Conservation (phyloP, 2,113 vertebrate genomes). For the Onychorhynchus coronatus region DNA sequence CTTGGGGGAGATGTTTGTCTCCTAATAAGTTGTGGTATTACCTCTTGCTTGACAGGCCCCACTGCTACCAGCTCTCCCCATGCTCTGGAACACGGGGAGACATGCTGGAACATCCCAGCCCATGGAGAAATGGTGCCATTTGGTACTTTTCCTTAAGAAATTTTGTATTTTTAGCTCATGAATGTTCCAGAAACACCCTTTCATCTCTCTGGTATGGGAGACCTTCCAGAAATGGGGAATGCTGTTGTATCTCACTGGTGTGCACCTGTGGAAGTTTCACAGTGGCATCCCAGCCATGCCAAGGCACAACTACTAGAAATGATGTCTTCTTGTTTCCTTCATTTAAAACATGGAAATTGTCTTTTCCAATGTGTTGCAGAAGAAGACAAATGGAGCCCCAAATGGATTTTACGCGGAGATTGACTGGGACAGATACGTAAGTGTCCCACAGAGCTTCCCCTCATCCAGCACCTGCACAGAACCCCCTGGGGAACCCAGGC, state of each 20-base stretch:
- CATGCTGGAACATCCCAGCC: background rate
- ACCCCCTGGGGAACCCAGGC: accelerated
- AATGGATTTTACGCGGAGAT: constrained; percentile 98
- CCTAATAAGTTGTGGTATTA: accelerated
- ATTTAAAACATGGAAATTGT: background rate
- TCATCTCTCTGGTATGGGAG: background rate
- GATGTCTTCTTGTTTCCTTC: background rate
- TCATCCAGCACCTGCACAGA: background rate
- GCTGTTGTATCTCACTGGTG: accelerated
- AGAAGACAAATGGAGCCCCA: constrained; percentile 92
- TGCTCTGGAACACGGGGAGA: background rate
- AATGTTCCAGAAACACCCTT: accelerated
- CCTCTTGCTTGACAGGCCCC: accelerated
- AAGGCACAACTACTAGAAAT: background rate
- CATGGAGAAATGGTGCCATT: accelerated
- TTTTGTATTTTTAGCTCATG: background rate
- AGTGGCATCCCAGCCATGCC: accelerated
- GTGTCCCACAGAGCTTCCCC: constrained; percentile 34
- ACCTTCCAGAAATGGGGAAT: accelerated
- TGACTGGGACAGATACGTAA: constrained; percentile 98
- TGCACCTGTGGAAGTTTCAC: background rate
- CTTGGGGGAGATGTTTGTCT: background rate
- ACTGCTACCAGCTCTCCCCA: background rate
- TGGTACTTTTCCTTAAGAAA: background rate
- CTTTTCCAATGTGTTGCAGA: constrained; percentile 76